A percentile compares a stretch with the other conserved stretches of the same genome.
Conservation (phyloP, 2,113 vertebrate genomes). For the Pachypanchax playfairii region DNA sequence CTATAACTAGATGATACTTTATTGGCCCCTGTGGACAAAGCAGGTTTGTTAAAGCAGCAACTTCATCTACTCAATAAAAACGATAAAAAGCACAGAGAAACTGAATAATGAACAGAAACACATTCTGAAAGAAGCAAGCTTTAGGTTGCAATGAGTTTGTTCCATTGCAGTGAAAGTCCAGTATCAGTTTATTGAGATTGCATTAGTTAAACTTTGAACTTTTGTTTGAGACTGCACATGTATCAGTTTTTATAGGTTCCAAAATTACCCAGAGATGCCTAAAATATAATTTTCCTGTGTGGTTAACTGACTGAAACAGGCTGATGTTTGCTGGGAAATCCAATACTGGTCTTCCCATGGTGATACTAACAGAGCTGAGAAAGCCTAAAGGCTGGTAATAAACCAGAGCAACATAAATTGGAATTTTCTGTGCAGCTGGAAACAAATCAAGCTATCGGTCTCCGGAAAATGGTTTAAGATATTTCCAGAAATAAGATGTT, state of each 20-base stretch:
- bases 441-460: conserved; percentile 16
- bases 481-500: conserved; percentile 25
- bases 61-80: conserved; percentile 3
- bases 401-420: conserved; percentile 40
- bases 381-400: conserved; percentile 41
- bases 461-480: conserved; percentile 1
- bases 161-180: not conserved
- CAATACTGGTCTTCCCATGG: conserved; percentile 34
- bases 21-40: conserved; percentile 28
- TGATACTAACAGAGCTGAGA: conserved; percentile 15
- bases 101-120: not conserved
- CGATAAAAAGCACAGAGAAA: not conserved
- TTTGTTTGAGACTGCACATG: not conserved
- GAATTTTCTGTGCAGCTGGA: conserved; percentile 17
- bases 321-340: conserved; percentile 33
- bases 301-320: conserved; percentile 36
- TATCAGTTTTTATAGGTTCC: conserved; percentile 21
- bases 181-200: not conserved
- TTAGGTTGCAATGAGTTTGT: not conserved
- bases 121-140: not conserved
- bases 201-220: conserved; percentile 18
- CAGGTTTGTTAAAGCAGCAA: conserved; percentile 36
- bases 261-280: conserved; percentile 17
- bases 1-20: conserved; percentile 31
- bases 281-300: conserved; percentile 42